Conservation (phyloP, 2,888 invertebrate genomes). For the Drosophila neoperkinsi region DNA sequence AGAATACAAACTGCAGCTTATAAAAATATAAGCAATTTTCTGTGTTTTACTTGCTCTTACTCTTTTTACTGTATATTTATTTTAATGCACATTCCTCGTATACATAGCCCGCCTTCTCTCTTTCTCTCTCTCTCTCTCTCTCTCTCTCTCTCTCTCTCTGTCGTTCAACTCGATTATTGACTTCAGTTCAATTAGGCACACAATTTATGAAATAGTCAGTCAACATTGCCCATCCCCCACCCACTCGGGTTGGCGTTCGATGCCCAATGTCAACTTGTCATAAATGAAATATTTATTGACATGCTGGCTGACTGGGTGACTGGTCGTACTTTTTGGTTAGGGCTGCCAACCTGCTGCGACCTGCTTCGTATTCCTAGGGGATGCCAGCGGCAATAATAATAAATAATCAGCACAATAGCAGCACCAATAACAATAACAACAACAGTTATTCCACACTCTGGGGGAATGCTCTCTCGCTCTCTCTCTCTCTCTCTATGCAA, state of each 20-base stretch:
- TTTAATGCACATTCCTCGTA: not conserved
- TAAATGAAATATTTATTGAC: conserved; percentile 71
- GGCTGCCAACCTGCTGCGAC: conserved; percentile 5
- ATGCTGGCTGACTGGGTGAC: conserved; percentile 3
- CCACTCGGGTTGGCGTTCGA: conserved; percentile 11
- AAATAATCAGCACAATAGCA: conserved; percentile 46
- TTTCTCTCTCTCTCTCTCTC: not conserved
- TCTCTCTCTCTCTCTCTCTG: not conserved
- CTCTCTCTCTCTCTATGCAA: conserved; percentile 7
- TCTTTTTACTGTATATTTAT: not conserved
- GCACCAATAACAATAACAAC: conserved; percentile 18
- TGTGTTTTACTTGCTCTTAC: too few species aligned
- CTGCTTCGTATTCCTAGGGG: conserved; percentile 19
- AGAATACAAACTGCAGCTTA: too few species aligned
- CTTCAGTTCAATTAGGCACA: conserved; percentile 35
- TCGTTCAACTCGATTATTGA: conserved; percentile 16
- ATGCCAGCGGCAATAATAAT: conserved; percentile 51
- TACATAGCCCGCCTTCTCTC: not conserved
- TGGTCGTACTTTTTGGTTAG: conserved; percentile 25
- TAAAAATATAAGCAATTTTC: too few species aligned
- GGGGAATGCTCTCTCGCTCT: conserved; percentile 12
- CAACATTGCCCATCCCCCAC: not conserved
- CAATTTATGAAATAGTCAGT: conserved; percentile 20
- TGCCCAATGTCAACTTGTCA: conserved; percentile 64
- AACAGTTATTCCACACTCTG: conserved; percentile 15